A percentile compares a stretch with the other conserved stretches of the same genome.
phyloP scores from a whole-genome alignment of 2,113 vertebrate species.

The Orthonyx spaldingii region DNA sequence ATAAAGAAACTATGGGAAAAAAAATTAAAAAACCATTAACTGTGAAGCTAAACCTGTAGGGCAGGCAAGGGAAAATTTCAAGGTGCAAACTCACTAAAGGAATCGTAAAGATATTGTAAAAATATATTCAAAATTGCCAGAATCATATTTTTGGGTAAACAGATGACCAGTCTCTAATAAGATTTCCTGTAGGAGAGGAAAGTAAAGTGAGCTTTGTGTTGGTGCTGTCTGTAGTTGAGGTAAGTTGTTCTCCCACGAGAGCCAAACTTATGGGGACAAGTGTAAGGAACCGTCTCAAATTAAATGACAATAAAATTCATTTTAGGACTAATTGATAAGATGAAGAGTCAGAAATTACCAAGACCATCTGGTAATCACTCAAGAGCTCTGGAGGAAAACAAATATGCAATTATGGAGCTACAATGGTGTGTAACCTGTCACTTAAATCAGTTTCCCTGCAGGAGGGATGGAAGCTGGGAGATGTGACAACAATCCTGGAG shows the following conservation, averaged over 20 bases:
- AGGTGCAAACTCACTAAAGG: neutral
- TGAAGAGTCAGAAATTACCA: constrained; percentile 55
- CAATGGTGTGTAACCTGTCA: constrained; percentile 40
- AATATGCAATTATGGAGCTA: constrained; percentile 54
- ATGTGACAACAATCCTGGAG: constrained; percentile 6
- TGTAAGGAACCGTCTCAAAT: constrained; percentile 39
- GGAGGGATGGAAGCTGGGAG: constrained; percentile 29
- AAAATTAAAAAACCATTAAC: neutral
- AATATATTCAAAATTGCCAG: neutral
- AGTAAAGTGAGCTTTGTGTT: neutral
- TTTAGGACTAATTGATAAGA: constrained; percentile 61
- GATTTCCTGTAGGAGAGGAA: neutral
- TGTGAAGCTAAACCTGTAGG: neutral
- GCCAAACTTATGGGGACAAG: constrained; percentile 36
- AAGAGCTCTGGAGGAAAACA: constrained; percentile 59
- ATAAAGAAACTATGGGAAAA: neutral
- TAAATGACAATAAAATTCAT: constrained; percentile 49
- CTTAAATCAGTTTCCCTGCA: constrained; percentile 52
- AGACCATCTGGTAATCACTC: constrained; percentile 58
- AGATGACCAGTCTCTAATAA: neutral
- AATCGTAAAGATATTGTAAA: neutral
- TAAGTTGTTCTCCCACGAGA: neutral
- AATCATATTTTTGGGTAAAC: neutral
- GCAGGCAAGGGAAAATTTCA: neutral
- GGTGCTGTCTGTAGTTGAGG: neutral